These are phyloP conservation scores for Malaclemys terrapin DNA, from an alignment of 2,113 vertebrate species.

Conservation along the genomic window DNA sequence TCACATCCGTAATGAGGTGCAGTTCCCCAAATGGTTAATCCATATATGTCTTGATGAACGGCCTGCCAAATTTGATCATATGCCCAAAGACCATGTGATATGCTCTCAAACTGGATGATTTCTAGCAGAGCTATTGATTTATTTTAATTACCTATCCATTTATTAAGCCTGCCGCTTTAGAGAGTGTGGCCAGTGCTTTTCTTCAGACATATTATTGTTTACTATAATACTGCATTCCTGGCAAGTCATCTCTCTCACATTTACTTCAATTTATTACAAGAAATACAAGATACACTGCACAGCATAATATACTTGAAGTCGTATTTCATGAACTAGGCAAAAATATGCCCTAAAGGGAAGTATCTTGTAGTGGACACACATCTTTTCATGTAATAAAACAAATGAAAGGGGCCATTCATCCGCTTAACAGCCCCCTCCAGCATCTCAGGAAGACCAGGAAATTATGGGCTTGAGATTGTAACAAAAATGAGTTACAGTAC, in stretches of 20 bases:
- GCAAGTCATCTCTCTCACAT: neutral
- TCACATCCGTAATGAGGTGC: neutral
- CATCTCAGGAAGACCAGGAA: neutral
- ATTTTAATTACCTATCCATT: constrained; percentile 30
- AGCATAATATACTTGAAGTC: fast-evolving
- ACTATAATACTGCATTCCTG: fast-evolving
- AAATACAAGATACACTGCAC: neutral
- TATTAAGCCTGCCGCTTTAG: neutral
- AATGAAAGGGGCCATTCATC: neutral
- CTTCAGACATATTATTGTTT: fast-evolving
- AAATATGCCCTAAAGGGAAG: neutral
- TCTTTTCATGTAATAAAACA: neutral
- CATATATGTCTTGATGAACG: neutral
- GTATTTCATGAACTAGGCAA: neutral
- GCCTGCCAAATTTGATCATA: neutral
- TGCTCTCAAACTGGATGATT: neutral
- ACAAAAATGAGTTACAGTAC: neutral
- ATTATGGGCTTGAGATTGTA: fast-evolving
- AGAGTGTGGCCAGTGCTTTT: neutral
- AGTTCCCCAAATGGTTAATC: neutral
- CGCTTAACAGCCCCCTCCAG: neutral
- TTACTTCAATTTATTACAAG: neutral
- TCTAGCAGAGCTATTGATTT: neutral
- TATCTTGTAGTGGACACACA: fast-evolving
- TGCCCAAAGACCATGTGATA: neutral